phyloP scores from a whole-genome alignment of 2,888 invertebrate species.

The Lacanobia wlatinum region DNA sequence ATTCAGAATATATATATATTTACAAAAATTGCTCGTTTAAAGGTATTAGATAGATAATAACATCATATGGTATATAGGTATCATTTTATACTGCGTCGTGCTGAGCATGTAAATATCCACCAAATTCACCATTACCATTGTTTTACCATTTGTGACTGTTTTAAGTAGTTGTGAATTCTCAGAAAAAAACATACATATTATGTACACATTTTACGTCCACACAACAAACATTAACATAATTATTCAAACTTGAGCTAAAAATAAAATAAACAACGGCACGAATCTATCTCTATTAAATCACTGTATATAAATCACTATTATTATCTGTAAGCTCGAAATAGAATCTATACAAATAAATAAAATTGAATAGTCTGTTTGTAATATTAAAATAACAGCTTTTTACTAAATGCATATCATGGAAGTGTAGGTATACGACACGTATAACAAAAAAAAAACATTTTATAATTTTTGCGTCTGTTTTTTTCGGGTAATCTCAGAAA shows the following conservation, averaged over 20 bases:
- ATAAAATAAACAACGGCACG: conserved; percentile 13
- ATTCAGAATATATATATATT: too few species aligned
- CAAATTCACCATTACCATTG: not conserved
- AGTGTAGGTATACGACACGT: too few species aligned
- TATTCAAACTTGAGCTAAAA: conserved; percentile 23
- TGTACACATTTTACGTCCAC: not conserved
- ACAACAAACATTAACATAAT: conserved; percentile 15
- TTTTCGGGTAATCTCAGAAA: too few species aligned
- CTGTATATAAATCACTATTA: conserved; percentile 34
- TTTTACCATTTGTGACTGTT: not conserved
- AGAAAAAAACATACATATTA: not conserved
- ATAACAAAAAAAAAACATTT: too few species aligned
- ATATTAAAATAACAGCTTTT: too few species aligned
- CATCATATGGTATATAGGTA: too few species aligned
- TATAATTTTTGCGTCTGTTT: too few species aligned
- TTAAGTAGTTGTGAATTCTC: not conserved
- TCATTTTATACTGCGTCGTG: not conserved
- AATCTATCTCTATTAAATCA: conserved; percentile 12
- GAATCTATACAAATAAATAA: conserved; percentile 9
- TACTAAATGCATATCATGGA: too few species aligned
- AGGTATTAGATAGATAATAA: too few species aligned
- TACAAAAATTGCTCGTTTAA: too few species aligned
- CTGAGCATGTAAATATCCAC: conserved; percentile 1
- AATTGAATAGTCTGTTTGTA: too few species aligned
- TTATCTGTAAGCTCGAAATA: conserved; percentile 49